Evolutionary conservation across 2,113 vertebrate genomes (phyloP).

Genomic region (Pedionomus torquatus): DNA sequence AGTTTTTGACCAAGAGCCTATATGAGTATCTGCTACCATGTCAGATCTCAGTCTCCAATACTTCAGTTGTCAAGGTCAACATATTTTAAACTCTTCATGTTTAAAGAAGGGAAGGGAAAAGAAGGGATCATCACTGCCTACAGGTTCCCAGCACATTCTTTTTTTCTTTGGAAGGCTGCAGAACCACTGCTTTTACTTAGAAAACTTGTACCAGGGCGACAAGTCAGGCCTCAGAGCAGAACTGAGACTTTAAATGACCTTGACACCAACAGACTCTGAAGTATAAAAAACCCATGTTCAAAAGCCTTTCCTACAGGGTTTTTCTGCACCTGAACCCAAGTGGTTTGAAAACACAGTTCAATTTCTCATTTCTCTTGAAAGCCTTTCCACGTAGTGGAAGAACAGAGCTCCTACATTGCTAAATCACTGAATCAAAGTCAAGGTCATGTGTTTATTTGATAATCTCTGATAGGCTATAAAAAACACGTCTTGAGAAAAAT

Average conservation of each 20-base stretch:
- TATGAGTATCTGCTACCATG: background rate
- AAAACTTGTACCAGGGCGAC: background rate
- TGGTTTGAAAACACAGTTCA: slow-evolving; percentile 4
- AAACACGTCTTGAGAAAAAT: background rate
- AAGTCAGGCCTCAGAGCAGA: background rate
- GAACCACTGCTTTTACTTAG: background rate
- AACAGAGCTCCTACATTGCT: background rate
- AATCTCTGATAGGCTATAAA: background rate
- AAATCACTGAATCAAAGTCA: slow-evolving; percentile 13
- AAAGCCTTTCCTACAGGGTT: background rate
- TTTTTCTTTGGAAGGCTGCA: background rate
- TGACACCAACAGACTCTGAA: background rate
- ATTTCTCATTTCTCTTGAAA: slow-evolving; percentile 23
- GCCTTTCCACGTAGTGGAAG: background rate
- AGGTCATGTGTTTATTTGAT: background rate
- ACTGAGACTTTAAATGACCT: background rate
- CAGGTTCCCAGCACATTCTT: background rate
- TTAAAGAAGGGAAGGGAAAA: background rate
- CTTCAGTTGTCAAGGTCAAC: background rate
- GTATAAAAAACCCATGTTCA: background rate
- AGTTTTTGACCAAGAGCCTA: background rate
- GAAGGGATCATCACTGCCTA: background rate
- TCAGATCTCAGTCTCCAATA: background rate
- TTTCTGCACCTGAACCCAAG: background rate
- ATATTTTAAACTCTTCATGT: background rate